phyloP scores from a whole-genome alignment of 1,140 invertebrate species.

The Calycopis cecrops region DNA sequence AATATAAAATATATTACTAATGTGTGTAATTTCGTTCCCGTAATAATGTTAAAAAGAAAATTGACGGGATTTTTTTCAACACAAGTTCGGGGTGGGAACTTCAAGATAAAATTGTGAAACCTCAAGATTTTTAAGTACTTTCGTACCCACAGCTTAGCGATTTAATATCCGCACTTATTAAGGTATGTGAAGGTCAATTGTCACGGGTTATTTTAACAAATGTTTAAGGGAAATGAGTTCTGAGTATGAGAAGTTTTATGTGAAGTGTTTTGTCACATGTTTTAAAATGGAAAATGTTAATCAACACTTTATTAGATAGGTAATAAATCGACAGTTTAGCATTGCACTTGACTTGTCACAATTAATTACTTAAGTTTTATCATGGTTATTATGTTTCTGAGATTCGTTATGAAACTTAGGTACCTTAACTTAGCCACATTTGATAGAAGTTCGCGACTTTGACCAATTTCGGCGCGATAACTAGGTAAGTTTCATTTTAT shows the following conservation, averaged over 20 bases:
- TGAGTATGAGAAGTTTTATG: slow-evolving; percentile 7
- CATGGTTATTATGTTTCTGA: too few relatives aligned
- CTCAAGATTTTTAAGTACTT: slow-evolving; percentile 44
- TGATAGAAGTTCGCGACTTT: too few relatives aligned
- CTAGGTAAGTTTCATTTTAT: too few relatives aligned
- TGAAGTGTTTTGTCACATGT: background rate
- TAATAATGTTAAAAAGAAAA: slow-evolving; percentile 40
- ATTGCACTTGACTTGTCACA: too few relatives aligned
- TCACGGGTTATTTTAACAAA: slow-evolving; percentile 29
- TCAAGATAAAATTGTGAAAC: slow-evolving; percentile 47
- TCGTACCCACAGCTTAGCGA: slow-evolving; percentile 49
- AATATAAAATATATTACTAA: background rate
- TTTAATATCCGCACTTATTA: slow-evolving; percentile 57
- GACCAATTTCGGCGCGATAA: too few relatives aligned
- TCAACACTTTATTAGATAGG: too few relatives aligned
- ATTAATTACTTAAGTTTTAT: too few relatives aligned
- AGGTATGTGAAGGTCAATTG: slow-evolving; percentile 67
- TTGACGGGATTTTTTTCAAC: slow-evolving; percentile 36
- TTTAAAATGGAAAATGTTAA: too few relatives aligned
- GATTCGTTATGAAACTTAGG: too few relatives aligned
- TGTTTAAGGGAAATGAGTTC: slow-evolving; percentile 11
- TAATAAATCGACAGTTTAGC: too few relatives aligned
- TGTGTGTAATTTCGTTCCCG: slow-evolving; percentile 21
- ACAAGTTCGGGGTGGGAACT: slow-evolving; percentile 31
- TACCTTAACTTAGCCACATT: too few relatives aligned